Base-by-base conservation (phyloP, 2,113 vertebrate genomes). In the Harpagus bidentatus region DNA sequence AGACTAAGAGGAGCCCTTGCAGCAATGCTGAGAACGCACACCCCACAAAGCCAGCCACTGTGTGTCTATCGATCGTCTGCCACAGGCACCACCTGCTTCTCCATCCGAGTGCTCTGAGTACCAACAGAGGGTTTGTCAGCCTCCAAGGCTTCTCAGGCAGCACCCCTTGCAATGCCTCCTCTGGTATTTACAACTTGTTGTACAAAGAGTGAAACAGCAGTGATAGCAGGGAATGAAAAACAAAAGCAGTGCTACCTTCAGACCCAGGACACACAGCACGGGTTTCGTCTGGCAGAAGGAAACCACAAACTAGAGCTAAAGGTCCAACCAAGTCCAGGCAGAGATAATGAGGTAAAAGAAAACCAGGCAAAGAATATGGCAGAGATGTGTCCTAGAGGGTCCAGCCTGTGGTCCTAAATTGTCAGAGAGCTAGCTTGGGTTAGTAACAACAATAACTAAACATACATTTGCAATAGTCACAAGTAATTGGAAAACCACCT, bases 21-120 rank as follows among this genome's bases (percentile, higher is more conserved):
- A 11, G 26, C 7, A 6, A 12, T 5, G 56, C 62, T 19, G 65
- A 18, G 81, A 38, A 5, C 4, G 6, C 45, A 6, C 52, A 29
- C 4, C 28, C 26, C 0, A 4, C 16, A 29, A 22, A 17, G n/a
- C 18, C 82, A 53, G 63, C 13, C 20, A 4, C 31, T 5, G 1
- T 6, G 31, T 5, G 22, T 10, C 61, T 19, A 40, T 38, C 6
- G 22, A 55, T 22, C 34, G 1, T 34, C 87, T 47, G 45, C 56
- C 7, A 2, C 12, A 6, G 11, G 38, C 23, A 16, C 63, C 21
- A 1, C 43, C 38, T 5, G 25, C 38, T 34, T 11, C 62, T 56
- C 42, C 8, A 0, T 16, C 26, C 31, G 2, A 21, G n/a, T 1
- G 52, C 31, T 34, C 58, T 0, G 0, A 42, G 52, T 61, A 26